phyloP scores from a whole-genome alignment of 2,113 vertebrate genomes.

The Nyctereutes procyonoides region DNA sequence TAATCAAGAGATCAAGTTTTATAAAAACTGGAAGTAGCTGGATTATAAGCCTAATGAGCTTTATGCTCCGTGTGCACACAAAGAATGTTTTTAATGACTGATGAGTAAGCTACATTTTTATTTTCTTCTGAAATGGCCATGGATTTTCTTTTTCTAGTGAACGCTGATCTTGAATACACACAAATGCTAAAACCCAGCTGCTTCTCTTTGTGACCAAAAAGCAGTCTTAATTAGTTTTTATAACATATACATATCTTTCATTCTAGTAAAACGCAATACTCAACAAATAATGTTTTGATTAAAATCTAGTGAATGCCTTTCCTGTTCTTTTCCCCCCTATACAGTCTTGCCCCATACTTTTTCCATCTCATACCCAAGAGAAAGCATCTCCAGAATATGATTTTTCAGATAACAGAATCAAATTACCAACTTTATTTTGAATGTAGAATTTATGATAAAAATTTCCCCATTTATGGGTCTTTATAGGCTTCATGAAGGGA shows the following conservation, averaged over 20 bases:
- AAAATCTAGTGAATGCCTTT: constrained; percentile 49
- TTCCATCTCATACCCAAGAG: background rate
- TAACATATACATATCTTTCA: constrained; percentile 46
- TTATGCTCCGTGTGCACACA: background rate
- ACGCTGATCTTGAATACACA: constrained; percentile 48
- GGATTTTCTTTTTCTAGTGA: constrained; percentile 53
- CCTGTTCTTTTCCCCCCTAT: constrained; percentile 42
- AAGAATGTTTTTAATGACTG: constrained; percentile 62
- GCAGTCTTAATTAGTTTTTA: constrained; percentile 62
- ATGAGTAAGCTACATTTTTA: constrained; percentile 59
- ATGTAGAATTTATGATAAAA: constrained; percentile 38
- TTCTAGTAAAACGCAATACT: constrained; percentile 24
- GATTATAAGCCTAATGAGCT: constrained; percentile 51
- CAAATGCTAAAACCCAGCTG: constrained; percentile 70
- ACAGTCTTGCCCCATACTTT: background rate
- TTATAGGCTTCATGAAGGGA: background rate
- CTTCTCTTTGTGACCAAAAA: constrained; percentile 63
- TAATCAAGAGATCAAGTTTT: constrained; percentile 48
- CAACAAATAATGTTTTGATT: constrained; percentile 59
- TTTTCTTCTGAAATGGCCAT: constrained; percentile 60
- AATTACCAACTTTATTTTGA: constrained; percentile 18
- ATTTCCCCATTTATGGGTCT: constrained; percentile 16
- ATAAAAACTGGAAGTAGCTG: constrained; percentile 14
- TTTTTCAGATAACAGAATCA: constrained; percentile 28
- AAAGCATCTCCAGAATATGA: background rate